Conservation (phyloP, 1,140 invertebrate genomes). For the Anagrus nilaparvatae region DNA sequence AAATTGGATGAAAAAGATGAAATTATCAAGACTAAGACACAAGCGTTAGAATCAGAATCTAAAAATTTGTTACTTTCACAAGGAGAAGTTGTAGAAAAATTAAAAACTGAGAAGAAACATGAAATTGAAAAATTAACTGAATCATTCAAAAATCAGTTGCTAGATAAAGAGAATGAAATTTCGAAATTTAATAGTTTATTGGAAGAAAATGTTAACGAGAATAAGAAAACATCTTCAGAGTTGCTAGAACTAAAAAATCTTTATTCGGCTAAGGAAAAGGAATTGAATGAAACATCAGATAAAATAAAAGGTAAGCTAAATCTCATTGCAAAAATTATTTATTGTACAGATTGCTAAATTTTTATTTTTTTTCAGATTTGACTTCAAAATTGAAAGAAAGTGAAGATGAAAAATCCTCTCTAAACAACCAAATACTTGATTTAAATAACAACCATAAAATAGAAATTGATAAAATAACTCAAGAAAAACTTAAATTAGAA, state of each 20-base stretch:
- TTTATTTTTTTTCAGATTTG: constrained; percentile 21
- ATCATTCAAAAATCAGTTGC: constrained; percentile 41
- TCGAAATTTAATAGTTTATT: constrained; percentile 32
- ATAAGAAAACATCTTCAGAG: constrained; percentile 40
- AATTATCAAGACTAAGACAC: constrained; percentile 21
- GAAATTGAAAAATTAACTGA: constrained; percentile 38
- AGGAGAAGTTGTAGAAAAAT: constrained; percentile 20
- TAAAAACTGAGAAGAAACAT: constrained; percentile 39
- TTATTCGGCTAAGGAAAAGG: constrained; percentile 22
- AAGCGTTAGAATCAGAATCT: constrained; percentile 29
- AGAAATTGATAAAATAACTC: constrained; percentile 17
- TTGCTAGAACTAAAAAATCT: constrained; percentile 22
- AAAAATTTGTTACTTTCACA: constrained; percentile 23
- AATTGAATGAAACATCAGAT: constrained; percentile 20
- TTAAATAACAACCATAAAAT: constrained; percentile 14
- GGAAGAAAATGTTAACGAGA: constrained; percentile 40
- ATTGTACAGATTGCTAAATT: neutral
- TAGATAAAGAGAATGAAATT: constrained; percentile 36
- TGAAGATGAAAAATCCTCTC: constrained; percentile 19
- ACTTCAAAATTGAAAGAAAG: constrained; percentile 18
- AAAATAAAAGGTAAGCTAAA: constrained; percentile 24
- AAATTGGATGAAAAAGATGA: constrained; percentile 29
- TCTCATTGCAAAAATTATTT: neutral
- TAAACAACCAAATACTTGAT: constrained; percentile 20
- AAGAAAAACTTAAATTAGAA: constrained; percentile 27